Evolutionary conservation across 1,140 invertebrate species (phyloP).

Genomic region (Panulirus ornatus): DNA sequence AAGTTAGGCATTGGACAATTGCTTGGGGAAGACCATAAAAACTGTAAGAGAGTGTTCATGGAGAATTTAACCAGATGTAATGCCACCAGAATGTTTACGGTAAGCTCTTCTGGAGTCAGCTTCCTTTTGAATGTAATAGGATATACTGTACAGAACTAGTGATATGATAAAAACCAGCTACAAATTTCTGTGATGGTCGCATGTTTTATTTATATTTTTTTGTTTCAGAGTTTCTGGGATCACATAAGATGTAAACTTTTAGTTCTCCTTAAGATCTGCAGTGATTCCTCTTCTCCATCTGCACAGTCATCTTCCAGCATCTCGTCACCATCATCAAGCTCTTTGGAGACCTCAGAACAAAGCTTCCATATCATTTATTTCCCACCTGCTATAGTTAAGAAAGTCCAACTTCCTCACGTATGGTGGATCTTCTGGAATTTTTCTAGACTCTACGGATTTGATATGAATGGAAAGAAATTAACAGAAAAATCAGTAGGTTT

Average conservation of each 20-base stretch:
- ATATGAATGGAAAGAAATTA: slow-evolving; percentile 42
- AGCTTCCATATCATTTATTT: not conserved
- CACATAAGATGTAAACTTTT: slow-evolving; percentile 52
- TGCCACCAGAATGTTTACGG: no score
- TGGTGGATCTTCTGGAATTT: slow-evolving; percentile 70
- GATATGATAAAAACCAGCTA: no score
- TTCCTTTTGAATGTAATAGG: no score
- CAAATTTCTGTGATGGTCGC: not conserved
- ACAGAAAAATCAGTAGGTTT: slow-evolving; percentile 23
- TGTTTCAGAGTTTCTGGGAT: slow-evolving; percentile 61
- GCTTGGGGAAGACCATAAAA: no score
- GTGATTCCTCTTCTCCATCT: slow-evolving; percentile 29
- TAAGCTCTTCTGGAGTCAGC: no score
- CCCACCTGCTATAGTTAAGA: slow-evolving; percentile 51
- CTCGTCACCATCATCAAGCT: not conserved
- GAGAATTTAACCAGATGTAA: no score
- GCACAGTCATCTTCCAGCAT: not conserved
- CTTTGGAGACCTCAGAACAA: not conserved
- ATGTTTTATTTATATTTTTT: not conserved
- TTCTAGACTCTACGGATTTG: slow-evolving; percentile 62
- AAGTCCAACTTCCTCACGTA: slow-evolving; percentile 74
- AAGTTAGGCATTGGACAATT: no score
- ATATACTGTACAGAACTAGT: no score
- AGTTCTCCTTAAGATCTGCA: slow-evolving; percentile 54
- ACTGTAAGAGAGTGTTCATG: no score